phyloP scores from a whole-genome alignment of 1,140 invertebrate genomes.

The Procambarus clarkii region DNA sequence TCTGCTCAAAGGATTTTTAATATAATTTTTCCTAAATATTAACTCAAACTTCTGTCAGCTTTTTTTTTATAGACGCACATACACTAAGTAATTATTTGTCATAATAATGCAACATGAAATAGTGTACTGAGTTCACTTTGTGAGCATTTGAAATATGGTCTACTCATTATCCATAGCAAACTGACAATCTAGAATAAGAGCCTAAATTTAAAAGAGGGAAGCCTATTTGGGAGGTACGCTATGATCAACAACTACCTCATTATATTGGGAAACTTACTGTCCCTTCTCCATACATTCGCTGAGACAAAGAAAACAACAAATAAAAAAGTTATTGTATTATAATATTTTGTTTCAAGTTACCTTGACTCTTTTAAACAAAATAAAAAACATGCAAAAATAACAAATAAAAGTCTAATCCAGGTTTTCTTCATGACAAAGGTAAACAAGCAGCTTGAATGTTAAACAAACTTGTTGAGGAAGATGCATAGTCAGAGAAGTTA shows the following conservation, averaged over 20 bases:
- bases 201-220: neutral
- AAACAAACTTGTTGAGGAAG: neutral
- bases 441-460: neutral
- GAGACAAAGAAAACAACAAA: conserved; percentile 37
- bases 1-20: neutral
- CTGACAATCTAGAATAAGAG: neutral
- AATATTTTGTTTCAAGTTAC: neutral
- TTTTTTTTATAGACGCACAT: neutral
- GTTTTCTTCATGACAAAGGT: neutral
- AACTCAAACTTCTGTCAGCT: too few relatives aligned
- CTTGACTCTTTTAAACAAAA: neutral
- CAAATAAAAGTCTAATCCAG: neutral
- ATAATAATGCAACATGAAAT: neutral
- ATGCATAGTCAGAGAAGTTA: neutral
- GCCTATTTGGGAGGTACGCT: neutral
- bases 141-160: neutral
- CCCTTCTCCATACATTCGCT: conserved; percentile 56
- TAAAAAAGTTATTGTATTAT: neutral
- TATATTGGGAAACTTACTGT: conserved; percentile 47
- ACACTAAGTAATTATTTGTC: neutral
- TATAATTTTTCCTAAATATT: neutral
- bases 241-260: neutral
- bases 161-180: neutral
- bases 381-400: neutral
- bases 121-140: neutral